These are phyloP conservation scores for Aythya baeri DNA, from an alignment of 2,113 vertebrate genomes.

Conservation along the genomic window DNA sequence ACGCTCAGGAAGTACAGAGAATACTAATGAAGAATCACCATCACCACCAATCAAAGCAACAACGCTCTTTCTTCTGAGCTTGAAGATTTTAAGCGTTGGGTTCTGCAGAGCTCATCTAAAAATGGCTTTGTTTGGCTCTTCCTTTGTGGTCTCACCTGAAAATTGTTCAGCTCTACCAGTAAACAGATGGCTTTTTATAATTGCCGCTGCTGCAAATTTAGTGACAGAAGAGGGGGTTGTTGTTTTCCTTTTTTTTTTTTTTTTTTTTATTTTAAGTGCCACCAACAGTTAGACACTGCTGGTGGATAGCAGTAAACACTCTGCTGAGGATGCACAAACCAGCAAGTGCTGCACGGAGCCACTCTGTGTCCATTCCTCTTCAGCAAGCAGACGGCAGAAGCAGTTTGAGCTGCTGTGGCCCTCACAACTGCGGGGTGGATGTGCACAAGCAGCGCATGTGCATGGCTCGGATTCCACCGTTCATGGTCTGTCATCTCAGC, in stretches of 20 bases:
- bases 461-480: slow-evolving; percentile 19
- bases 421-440: neutral
- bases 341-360: neutral
- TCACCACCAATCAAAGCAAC: slow-evolving; percentile 48
- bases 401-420: slow-evolving; percentile 5
- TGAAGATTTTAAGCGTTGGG: neutral
- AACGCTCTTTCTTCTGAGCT: neutral
- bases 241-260: neutral
- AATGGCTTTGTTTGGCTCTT: slow-evolving; percentile 47
- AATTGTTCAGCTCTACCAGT: slow-evolving; percentile 12
- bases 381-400: slow-evolving; percentile 15
- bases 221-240: neutral
- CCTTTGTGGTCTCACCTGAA: slow-evolving; percentile 58
- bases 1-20: neutral
- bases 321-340: slow-evolving; percentile 17
- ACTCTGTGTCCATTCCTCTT: neutral
- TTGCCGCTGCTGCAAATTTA: slow-evolving; percentile 32
- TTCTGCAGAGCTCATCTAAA: slow-evolving; percentile 44
- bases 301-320: neutral
- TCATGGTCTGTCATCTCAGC: slow-evolving; percentile 38
- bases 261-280: neutral
- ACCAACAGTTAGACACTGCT: neutral
- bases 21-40: slow-evolving; percentile 58
- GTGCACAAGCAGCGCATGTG: slow-evolving; percentile 12
- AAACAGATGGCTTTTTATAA: slow-evolving; percentile 67